Evolutionary conservation across 2,797 vertebrate species (phyloP), one percentile per base, ranked within the genome.

Genomic region (Sebastes glaucus): DNA sequence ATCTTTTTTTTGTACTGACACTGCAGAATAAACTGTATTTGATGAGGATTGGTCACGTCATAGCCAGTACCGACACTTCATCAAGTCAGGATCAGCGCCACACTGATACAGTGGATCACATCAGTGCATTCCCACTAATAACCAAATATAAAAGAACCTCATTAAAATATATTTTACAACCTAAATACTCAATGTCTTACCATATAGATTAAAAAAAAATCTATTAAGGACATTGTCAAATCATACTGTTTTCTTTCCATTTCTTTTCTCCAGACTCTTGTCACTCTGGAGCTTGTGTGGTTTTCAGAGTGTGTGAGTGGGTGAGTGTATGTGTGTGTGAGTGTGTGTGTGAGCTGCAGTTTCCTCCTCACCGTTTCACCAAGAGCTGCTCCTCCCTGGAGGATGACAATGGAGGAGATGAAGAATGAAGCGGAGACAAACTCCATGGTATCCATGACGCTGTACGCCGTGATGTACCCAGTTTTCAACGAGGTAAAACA

Each of bases 371-470:
- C 85, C 76, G 86, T 92, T 94, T 90, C 74, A 88, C 90, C 83
- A 85, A 90, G 75, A 92, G 87, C 92, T 73, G 90, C 89, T 92
- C 96, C 97, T 97, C 97, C 96, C 97, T 98, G 97, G 97, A 99
- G 97, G 97, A 99, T 99, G 98, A 99, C 98, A 99, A 99, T 99
- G 99, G 98, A 99, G 98, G 99, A 99, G 98, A 99, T 99, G 97
- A 99, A 98, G 97, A 99, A 99, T 99, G 99, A 99, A 99, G 97
- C 97, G 95, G 98, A 99, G 96, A 98, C 97, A 95, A 98, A 97
- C 97, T 99, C 98, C 91, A 98, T 99, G 98, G 99, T 99, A 96
- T 99, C 98, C 95, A 99, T 99, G 98, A 99, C 99, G 63, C 96
- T 99, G 87, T 99, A 99, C 77, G 97, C 98, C 57, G 98, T 99